Evolutionary conservation across 37 sponge, comb jelly and placozoan genomes (phyloP).

Genomic region (Halisarca cf. caerulea): DNA sequence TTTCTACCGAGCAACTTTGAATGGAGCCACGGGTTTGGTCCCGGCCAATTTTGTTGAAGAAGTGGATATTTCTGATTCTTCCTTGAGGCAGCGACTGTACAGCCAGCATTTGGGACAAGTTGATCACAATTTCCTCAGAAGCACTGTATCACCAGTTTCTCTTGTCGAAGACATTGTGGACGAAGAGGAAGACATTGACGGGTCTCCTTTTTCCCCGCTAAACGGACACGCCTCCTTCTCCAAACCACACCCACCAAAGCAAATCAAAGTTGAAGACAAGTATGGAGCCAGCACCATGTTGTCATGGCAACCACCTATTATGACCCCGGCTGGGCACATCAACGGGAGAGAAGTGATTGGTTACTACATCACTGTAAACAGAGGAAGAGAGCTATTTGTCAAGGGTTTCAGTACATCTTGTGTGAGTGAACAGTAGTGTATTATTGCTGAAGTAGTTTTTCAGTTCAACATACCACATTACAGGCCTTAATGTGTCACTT

Average conservation of each 20-base stretch:
- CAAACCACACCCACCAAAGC: slow-evolving; percentile 11
- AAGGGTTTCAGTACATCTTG: slow-evolving; percentile 11
- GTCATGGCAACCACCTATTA: slow-evolving; percentile 40
- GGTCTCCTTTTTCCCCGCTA: background rate
- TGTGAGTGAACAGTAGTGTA: slow-evolving; percentile 25
- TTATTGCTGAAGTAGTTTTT: background rate
- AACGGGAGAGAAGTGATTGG: slow-evolving; percentile 36
- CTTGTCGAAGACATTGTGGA: slow-evolving; percentile 16
- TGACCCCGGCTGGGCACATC: background rate
- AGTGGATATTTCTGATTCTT: slow-evolving; percentile 37
- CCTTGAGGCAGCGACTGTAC: slow-evolving; percentile 44
- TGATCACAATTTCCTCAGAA: background rate
- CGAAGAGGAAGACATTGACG: background rate
- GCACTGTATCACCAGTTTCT: background rate
- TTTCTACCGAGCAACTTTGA: slow-evolving; percentile 54
- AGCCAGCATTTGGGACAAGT: slow-evolving; percentile 51
- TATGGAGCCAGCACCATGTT: background rate
- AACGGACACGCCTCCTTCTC: background rate
- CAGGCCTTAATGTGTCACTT: too few species aligned
- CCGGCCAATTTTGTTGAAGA: slow-evolving; percentile 81
- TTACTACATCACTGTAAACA: slow-evolving; percentile 35
- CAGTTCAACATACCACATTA: too few species aligned
- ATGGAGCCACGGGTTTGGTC: slow-evolving; percentile 54
- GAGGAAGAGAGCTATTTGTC: background rate
- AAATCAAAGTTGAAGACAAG: slow-evolving; percentile 5